phyloP scores from a whole-genome alignment of 2,888 invertebrate genomes.

The Paralinhomoeus sp. region DNA sequence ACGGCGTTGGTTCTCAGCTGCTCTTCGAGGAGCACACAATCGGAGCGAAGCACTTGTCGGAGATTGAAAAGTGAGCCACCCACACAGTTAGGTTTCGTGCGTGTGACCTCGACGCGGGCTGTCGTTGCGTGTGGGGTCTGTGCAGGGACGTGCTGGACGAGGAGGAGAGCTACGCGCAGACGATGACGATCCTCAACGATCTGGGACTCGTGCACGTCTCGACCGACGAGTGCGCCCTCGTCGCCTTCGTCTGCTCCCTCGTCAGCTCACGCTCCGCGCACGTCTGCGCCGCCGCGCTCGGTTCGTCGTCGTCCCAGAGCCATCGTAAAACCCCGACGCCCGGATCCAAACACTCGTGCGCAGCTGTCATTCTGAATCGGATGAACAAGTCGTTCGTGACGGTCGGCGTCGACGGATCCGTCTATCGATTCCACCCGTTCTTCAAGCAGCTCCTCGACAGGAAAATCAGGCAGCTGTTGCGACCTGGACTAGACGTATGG shows the following conservation, averaged over 20 bases:
- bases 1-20: conserved; percentile 53
- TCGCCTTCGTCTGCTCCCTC: conserved; percentile 71
- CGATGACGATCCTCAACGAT: conserved; percentile 60
- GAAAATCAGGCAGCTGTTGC: conserved; percentile 49
- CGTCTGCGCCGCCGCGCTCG: conserved; percentile 50
- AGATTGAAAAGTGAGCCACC: conserved; percentile 59
- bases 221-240: conserved; percentile 68
- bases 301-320: no score
- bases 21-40: conserved; percentile 56
- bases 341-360: conserved; percentile 25
- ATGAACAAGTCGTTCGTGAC: conserved; percentile 65
- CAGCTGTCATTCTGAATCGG: conserved; percentile 62
- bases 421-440: conserved; percentile 83
- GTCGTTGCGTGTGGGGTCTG: no score
- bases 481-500: conserved; percentile 49
- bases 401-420: conserved; percentile 85
- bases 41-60: conserved; percentile 89
- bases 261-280: conserved; percentile 63
- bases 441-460: conserved; percentile 77
- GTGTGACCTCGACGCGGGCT: no score
- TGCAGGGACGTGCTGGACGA: conserved; percentile 5
- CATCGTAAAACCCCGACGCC: no score
- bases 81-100: no score
- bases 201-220: conserved; percentile 49
- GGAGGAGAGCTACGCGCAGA: conserved; percentile 33